These are phyloP conservation scores for Myathropa florea DNA, from an alignment of 2,888 invertebrate species.

Conservation along the genomic window DNA sequence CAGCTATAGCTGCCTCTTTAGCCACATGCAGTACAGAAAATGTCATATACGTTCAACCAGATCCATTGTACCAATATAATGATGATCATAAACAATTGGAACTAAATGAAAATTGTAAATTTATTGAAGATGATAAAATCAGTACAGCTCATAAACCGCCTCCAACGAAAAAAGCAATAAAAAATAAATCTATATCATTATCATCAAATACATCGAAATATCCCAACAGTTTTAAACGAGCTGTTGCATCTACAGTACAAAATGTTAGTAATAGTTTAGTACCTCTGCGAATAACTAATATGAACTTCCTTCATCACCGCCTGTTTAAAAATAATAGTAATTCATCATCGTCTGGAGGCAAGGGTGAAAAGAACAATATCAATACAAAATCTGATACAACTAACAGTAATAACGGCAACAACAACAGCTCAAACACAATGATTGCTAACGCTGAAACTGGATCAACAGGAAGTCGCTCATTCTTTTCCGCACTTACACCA, in stretches of 20 bases:
- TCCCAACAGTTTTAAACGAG: constrained; percentile 74
- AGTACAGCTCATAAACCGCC: neutral
- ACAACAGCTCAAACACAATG: constrained; percentile 21
- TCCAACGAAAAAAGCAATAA: constrained; percentile 32
- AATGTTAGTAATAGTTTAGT: constrained; percentile 74
- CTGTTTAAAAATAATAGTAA: constrained; percentile 74
- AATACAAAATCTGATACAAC: constrained; percentile 49
- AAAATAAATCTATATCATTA: constrained; percentile 71
- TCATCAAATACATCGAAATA: constrained; percentile 77
- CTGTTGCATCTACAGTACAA: constrained; percentile 76
- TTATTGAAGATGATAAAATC: constrained; percentile 21
- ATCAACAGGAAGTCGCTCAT: constrained; percentile 42
- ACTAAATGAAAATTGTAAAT: constrained; percentile 41
- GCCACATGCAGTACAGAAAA: constrained; percentile 30
- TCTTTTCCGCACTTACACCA: constrained; percentile 47
- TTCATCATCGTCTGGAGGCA: constrained; percentile 29
- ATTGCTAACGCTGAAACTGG: constrained; percentile 39
- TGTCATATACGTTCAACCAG: constrained; percentile 51
- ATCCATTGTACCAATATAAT: constrained; percentile 34
- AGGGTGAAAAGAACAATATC: constrained; percentile 15
- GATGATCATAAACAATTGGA: constrained; percentile 33
- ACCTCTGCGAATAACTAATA: constrained; percentile 74
- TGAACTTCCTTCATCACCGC: constrained; percentile 74
- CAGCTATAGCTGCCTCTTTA: constrained; percentile 66
- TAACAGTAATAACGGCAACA: constrained; percentile 49